These are phyloP conservation scores for Rhynchonycteris naso DNA, from an alignment of 2,797 vertebrate genomes.

Conservation along the genomic window DNA sequence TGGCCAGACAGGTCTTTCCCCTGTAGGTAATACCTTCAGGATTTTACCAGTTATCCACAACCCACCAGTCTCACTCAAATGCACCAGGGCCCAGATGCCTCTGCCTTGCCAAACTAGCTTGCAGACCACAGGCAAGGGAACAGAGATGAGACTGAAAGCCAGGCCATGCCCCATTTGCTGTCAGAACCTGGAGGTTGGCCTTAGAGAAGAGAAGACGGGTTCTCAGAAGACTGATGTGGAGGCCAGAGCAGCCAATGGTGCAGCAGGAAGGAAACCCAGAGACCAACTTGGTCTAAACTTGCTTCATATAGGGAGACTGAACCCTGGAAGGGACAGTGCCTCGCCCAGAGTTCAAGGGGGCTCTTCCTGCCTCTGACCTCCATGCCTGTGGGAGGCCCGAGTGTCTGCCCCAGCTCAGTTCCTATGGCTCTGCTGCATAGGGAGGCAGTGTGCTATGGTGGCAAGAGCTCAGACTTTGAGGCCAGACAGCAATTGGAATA, in stretches of 20 bases:
- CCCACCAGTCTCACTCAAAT: neutral
- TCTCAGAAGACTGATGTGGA: neutral
- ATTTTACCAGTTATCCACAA: neutral
- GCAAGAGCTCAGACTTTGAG: neutral
- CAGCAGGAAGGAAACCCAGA: neutral
- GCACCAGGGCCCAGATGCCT: neutral
- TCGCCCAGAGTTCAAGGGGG: neutral
- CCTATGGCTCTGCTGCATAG: neutral
- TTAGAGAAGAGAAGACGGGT: neutral
- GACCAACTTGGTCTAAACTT: neutral
- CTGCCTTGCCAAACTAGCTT: neutral
- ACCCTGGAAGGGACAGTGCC: neutral
- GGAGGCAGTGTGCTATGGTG: neutral
- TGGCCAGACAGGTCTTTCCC: slow-evolving; percentile 11
- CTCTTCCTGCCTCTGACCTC: neutral
- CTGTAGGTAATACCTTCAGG: neutral
- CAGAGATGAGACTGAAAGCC: neutral
- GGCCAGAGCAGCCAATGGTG: neutral
- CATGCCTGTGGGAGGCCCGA: neutral
- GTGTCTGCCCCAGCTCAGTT: neutral
- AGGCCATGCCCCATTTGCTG: neutral
- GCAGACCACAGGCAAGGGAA: neutral
- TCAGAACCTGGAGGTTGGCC: neutral
- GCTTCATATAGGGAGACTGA: neutral
- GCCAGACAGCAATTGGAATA: neutral